phyloP scores from a whole-genome alignment of 2,113 vertebrate genomes.

The Prionailurus viverrinus region DNA sequence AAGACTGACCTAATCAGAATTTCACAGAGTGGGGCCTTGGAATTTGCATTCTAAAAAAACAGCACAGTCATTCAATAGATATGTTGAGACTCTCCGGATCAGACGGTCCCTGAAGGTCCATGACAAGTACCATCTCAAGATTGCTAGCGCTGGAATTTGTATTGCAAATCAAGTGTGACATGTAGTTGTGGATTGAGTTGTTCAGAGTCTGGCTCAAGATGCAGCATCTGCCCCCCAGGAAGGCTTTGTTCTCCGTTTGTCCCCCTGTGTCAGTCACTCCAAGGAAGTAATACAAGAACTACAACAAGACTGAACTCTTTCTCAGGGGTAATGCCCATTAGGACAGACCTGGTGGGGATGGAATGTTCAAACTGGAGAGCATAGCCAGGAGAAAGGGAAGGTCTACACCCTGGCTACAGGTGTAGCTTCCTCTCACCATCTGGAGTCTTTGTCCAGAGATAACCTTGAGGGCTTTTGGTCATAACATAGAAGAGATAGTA shows the following conservation, averaged over 20 bases:
- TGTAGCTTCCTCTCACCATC: neutral
- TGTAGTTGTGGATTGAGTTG: neutral
- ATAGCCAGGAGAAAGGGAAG: neutral
- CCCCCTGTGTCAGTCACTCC: neutral
- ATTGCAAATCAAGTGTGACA: neutral
- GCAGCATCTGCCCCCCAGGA: neutral
- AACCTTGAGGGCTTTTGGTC: neutral
- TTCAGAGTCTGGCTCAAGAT: neutral
- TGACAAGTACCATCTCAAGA: neutral
- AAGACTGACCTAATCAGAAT: constrained; percentile 14
- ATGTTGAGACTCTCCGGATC: neutral
- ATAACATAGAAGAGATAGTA: neutral
- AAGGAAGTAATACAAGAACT: neutral
- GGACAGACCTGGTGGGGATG: neutral
- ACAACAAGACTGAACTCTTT: neutral
- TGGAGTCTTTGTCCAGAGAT: neutral
- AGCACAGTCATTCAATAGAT: neutral
- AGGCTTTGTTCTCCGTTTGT: neutral
- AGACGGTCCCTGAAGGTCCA: neutral
- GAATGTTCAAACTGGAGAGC: neutral
- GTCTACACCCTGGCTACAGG: neutral
- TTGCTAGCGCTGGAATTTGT: neutral
- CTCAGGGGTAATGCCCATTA: neutral
- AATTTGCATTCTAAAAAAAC: constrained; percentile 6
- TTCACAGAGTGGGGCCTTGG: neutral